Percentiles rank a stretch among this genome's conserved stretches.
phyloP scores from a whole-genome alignment of 1,140 invertebrate species.

The Scylla paramamosain region DNA sequence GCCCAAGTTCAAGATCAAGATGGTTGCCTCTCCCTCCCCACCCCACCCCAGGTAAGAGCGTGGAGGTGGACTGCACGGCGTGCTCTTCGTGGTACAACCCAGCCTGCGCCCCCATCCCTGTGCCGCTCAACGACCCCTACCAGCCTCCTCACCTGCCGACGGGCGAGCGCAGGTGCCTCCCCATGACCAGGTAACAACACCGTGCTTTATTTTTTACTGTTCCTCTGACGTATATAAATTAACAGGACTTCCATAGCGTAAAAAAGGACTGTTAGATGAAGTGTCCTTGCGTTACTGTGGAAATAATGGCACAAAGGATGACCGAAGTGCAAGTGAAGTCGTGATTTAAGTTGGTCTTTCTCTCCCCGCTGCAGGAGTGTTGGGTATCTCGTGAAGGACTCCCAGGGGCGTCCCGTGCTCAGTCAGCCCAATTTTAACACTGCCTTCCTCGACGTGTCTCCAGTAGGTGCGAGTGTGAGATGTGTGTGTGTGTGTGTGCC shows the following conservation, averaged over 20 bases:
- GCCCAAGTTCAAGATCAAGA: no score
- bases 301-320: no score
- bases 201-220: neutral
- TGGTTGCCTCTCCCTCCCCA: no score
- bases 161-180: constrained; percentile 40
- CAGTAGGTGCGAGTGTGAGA: constrained; percentile 27
- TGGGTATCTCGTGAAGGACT: neutral
- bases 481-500: neutral
- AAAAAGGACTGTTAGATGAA: no score
- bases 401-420: neutral
- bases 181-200: constrained; percentile 48
- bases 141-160: neutral
- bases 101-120: constrained; percentile 89
- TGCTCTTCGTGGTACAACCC: constrained; percentile 83
- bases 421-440: constrained; percentile 66
- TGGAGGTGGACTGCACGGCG: neutral
- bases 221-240: neutral
- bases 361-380: neutral
- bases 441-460: constrained; percentile 65
- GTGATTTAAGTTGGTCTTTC: no score
- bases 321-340: no score
- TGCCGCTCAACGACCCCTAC: constrained; percentile 86
- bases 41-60: neutral
- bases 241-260: neutral
- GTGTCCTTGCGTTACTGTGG: no score